phyloP scores from a whole-genome alignment of 35 echinoderm and acorn worm genomes.

The Ptychodera flava region DNA sequence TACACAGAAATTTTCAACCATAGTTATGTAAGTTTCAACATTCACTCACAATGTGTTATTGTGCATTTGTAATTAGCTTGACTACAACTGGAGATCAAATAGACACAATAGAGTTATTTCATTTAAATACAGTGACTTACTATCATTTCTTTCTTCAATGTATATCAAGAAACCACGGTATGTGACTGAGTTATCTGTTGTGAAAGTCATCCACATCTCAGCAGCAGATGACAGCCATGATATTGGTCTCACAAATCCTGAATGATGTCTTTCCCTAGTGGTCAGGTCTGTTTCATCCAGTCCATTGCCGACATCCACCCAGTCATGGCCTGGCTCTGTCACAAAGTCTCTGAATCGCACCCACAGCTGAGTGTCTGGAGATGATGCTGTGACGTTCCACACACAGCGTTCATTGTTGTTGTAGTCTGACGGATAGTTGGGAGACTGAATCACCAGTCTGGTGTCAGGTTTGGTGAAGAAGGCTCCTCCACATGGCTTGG shows the following conservation, averaged over 20 bases:
- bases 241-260: background rate
- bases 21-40: no score
- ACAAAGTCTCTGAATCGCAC: constrained; percentile 56
- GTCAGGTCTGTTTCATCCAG: constrained; percentile 36
- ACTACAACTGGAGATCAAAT: no score
- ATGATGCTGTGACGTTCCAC: constrained; percentile 64
- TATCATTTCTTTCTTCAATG: background rate
- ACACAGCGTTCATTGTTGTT: constrained; percentile 75
- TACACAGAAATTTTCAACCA: no score
- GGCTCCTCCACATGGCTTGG: constrained; percentile 67
- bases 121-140: background rate
- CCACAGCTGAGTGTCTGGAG: constrained; percentile 20
- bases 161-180: constrained; percentile 86
- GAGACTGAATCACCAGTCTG: constrained; percentile 55
- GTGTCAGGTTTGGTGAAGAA: constrained; percentile 59
- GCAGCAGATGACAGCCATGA: background rate
- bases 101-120: no score
- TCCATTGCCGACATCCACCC: constrained; percentile 56
- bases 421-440: constrained; percentile 85
- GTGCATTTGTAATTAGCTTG: no score
- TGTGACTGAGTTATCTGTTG: constrained; percentile 65
- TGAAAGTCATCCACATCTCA: constrained; percentile 68
- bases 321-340: constrained; percentile 71
- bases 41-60: no score
- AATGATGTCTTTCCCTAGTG: constrained; percentile 54